Percentiles rank a stretch among this genome's conserved stretches.
Conservation (phyloP, 2,113 vertebrate species). For the Microcebus lehilahytsara region DNA sequence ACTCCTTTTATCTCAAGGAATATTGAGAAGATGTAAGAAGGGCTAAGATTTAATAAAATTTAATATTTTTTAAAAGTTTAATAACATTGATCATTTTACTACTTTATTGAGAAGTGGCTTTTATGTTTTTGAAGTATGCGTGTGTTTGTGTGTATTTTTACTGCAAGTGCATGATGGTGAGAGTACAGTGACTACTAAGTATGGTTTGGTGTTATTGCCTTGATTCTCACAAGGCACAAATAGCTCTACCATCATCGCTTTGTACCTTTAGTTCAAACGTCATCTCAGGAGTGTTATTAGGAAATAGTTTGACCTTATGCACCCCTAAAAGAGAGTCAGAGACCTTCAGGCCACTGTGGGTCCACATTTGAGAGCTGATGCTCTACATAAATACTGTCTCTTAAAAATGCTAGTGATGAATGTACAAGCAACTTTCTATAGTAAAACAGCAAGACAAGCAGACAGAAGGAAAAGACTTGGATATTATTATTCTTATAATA, state of each 20-base stretch:
- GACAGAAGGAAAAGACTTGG: background rate
- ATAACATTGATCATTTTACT: background rate
- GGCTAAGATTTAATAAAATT: background rate
- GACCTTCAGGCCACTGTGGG: background rate
- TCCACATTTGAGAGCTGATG: background rate
- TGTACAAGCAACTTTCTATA: background rate
- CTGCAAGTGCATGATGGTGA: background rate
- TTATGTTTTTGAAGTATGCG: background rate
- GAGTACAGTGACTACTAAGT: background rate
- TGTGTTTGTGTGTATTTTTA: background rate
- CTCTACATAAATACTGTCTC: background rate
- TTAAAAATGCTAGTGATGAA: background rate
- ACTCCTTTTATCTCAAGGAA: background rate
- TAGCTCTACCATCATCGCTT: background rate
- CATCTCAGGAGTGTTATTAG: background rate
- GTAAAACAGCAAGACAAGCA: background rate
- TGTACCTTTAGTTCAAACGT: background rate
- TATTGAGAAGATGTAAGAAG: background rate
- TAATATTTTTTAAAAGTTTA: conserved; percentile 1
- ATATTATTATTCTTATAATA: background rate
- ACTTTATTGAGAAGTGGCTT: background rate
- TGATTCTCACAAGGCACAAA: background rate
- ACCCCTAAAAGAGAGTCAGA: background rate
- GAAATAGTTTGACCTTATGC: background rate
- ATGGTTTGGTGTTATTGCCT: background rate